Conservation (phyloP, 2,797 vertebrate genomes). For the Aldrovandia affinis region DNA sequence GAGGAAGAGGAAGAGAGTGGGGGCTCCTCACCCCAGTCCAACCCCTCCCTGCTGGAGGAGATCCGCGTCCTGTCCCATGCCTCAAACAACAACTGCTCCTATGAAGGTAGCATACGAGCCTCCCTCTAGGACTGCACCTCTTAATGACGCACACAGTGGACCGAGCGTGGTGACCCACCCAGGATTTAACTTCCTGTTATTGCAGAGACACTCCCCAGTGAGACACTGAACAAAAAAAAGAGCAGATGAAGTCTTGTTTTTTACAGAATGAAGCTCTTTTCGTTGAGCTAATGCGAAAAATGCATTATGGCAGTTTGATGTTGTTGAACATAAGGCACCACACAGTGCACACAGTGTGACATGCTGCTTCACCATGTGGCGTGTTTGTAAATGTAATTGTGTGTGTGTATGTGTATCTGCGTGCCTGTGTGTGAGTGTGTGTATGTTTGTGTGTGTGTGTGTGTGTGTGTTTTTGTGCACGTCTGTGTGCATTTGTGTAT, state of each 20-base stretch:
- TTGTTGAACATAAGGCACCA: conserved; percentile 29
- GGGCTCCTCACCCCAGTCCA: conserved; percentile 75
- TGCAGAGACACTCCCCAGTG: background rate
- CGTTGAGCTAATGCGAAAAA: background rate
- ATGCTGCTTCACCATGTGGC: conserved; percentile 35
- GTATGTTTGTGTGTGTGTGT: background rate
- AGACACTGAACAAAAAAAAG: background rate
- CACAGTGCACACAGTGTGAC: background rate
- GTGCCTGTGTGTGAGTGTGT: conserved; percentile 7
- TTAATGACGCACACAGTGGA: background rate
- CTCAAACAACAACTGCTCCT: conserved; percentile 89
- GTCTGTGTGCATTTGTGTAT: conserved; percentile 4
- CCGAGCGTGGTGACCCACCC: background rate
- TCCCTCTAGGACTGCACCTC: background rate
- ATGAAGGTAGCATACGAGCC: conserved; percentile 74
- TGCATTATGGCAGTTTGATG: background rate
- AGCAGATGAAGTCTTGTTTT: background rate
- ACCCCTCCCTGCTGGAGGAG: conserved; percentile 84
- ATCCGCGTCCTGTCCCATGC: conserved; percentile 84
- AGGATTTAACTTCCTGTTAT: background rate
- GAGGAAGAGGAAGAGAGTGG: conserved; percentile 81
- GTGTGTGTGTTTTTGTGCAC: background rate
- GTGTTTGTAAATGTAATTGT: background rate
- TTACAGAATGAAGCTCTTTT: conserved; percentile 1
- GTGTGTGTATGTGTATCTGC: conserved; percentile 6